Evolutionary conservation across 2,888 invertebrate genomes (phyloP), one percentile per base, ranked within the genome.

Genomic region (Zygothrica quintamaculata): DNA sequence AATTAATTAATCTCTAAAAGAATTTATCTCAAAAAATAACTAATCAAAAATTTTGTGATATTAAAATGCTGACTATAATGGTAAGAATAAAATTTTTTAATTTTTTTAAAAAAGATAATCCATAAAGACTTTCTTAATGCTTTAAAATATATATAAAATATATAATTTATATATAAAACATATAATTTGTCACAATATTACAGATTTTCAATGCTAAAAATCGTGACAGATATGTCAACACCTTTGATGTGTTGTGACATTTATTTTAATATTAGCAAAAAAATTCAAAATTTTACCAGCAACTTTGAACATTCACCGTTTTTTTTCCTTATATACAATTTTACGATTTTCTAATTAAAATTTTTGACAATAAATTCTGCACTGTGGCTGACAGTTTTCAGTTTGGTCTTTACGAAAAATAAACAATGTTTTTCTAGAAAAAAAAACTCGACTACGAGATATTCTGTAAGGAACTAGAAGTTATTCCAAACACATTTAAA

Each of bases 261-360:
- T 57, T 72, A 74, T 36, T 66, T 61, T 48, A 77, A 77, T 64
- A 74, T 67, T 58, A 78, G 65, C 67, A 67, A 74, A 65, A 62
- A 65, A 71, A 67, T 70, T 61, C 50, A 65, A 73, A 62, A 61
- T 69, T 74, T 59, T 22, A 31, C 26, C 37, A 43, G 12, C 52
- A 61, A n/a, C n/a, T 59, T 48, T 65, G 59, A 55, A 69, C 53
- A 47, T 46, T 44, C 46, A 11, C 22, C 18, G 25, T 34, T 22
- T 47, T 18, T 18, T 47, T 12, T 34, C 6, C 5, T 53, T 56
- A 46, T 51, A 11, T 56, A 52, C 44, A 34, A 44, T 61, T 60
- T 48, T 44, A 36, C 44, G 48, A 73, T 75, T 73, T 80, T 77
- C 64, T 79, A 81, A 81, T 81, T 81, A 81, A 64, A 75, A 79